Base-by-base conservation (phyloP, 2,888 invertebrate genomes). In the Sinodicranocentrus sp. region DNA sequence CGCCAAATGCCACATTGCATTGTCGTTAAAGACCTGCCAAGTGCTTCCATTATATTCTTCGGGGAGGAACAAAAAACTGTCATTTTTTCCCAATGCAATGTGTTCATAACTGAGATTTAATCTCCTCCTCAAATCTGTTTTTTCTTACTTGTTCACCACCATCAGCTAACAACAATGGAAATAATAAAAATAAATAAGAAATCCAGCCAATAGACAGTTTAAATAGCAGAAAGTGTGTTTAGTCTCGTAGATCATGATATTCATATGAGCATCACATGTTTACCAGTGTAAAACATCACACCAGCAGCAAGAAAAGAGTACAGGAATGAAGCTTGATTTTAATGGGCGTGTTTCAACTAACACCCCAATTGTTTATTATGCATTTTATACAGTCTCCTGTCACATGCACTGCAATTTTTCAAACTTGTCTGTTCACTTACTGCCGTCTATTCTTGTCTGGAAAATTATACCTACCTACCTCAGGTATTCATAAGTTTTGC, bases 271-370 rank as follows among this genome's bases (percentile, higher is more conserved):
- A 61, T 61, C 28, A 28, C 26, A 61, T 25, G n/a, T 21, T 21
- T 59, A 17, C 28, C n/a, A 17, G n/a, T n/a, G 23, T 13, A 10
- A 13, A 61, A 15, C 26, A 25, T 10, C 61, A 5, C 2, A 21
- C 59, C 23, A 59, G 26, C 17, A 52, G 13, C 39, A 39, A 6
- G n/a, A n/a, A n/a, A n/a, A n/a, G n/a, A n/a, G n/a, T n/a, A 21
- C 6, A 65, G 70, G 26, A 70, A 63, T 78, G 70, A 48, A 61
- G 70, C 72, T 65, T 80, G 79, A 65, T 65, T 72, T n/a, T 72
- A 72, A 79, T 79, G 80, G 80, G 80, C 80, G 80, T 82, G 80
- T 82, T 67, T 82, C 80, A 68, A 25, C 79, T 65, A 63, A 65
- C 79, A 79, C 79, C 71, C 54, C 54, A 57, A 59, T 63, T 63